Evolutionary conservation across 2,113 vertebrate genomes (phyloP).

Genomic region (Heliornis fulica): DNA sequence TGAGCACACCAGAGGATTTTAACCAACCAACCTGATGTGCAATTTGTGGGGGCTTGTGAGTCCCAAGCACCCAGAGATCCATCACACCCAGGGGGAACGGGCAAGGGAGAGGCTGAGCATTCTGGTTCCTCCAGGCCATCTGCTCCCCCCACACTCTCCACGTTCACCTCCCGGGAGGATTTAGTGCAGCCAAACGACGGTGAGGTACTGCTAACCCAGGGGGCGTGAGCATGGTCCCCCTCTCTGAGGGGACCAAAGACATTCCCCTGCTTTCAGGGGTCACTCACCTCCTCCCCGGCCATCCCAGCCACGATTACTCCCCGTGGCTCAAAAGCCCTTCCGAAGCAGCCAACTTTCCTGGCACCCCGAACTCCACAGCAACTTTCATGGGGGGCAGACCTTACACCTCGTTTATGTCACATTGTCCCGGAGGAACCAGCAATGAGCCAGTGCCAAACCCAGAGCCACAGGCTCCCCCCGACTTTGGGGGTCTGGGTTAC

Average conservation of each 20-base stretch:
- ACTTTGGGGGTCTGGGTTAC: not conserved
- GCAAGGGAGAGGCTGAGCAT: rapidly evolving
- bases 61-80: not conserved
- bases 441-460: not conserved
- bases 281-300: not conserved
- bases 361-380: not conserved
- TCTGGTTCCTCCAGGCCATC: not conserved
- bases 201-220: not conserved
- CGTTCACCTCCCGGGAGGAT: not conserved
- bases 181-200: rapidly evolving
- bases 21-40: not conserved
- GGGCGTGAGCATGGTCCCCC: no score
- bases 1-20: not conserved
- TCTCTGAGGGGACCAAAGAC: not conserved
- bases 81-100: rapidly evolving
- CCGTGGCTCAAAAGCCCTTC: not conserved
- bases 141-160: not conserved
- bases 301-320: not conserved
- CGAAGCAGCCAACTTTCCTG: not conserved
- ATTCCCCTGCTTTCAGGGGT: not conserved
- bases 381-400: not conserved
- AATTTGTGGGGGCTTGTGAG: not conserved
- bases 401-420: not conserved
- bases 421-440: not conserved
- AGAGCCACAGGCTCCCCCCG: not conserved